Percentiles rank a stretch among this genome's conserved stretches.
phyloP scores from a whole-genome alignment of 2,113 vertebrate species.

The Malurus alboscapulatus region DNA sequence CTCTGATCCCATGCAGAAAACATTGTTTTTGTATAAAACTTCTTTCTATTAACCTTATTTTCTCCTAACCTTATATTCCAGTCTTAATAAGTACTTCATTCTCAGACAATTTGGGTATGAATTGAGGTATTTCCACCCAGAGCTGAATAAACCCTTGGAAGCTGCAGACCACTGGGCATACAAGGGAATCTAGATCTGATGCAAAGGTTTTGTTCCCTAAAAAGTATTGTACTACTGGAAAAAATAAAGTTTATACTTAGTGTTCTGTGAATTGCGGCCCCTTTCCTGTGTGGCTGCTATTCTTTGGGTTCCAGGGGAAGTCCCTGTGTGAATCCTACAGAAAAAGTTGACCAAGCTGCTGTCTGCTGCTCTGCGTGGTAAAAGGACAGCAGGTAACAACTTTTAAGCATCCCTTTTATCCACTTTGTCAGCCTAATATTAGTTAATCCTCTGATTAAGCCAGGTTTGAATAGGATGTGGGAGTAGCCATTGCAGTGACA shows the following conservation, averaged over 20 bases:
- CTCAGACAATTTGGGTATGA: background rate
- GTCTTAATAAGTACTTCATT: background rate
- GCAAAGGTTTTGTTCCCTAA: background rate
- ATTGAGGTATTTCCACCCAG: background rate
- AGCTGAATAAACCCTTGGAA: background rate
- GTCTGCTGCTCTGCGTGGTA: background rate
- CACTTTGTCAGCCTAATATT: background rate
- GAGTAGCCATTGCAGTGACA: background rate
- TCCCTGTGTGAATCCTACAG: background rate
- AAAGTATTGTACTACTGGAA: background rate
- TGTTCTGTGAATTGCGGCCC: background rate
- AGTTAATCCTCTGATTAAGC: background rate
- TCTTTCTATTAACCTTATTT: background rate
- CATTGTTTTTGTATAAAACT: background rate
- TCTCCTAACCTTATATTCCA: background rate
- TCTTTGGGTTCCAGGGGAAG: background rate
- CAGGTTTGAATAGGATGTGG: background rate
- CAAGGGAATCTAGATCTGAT: background rate
- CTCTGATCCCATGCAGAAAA: background rate
- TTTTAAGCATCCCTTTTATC: background rate
- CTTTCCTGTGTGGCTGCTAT: background rate
- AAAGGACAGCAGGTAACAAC: background rate
- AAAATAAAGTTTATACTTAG: background rate
- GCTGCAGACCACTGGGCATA: background rate
- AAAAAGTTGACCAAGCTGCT: background rate